phyloP scores from a whole-genome alignment of 2,888 invertebrate species.

The Abscondita cerata region DNA sequence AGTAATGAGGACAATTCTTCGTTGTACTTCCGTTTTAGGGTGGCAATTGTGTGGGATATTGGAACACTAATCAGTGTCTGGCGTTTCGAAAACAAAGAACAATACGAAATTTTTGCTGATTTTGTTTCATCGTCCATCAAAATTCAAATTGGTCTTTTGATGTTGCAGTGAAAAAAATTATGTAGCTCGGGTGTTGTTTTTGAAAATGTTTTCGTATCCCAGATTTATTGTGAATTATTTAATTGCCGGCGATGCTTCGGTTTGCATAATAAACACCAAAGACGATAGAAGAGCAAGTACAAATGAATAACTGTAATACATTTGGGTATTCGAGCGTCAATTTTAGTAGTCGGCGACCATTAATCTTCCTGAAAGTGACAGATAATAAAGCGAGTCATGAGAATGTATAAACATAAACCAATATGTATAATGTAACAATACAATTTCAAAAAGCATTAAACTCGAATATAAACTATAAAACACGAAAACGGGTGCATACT shows the following conservation, averaged over 20 bases:
- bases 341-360: conserved; percentile 35
- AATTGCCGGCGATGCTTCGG: conserved; percentile 9
- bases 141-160: conserved; percentile 11
- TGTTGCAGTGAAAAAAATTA: neutral
- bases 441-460: conserved; percentile 51
- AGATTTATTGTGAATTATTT: conserved; percentile 4
- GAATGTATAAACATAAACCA: conserved; percentile 53
- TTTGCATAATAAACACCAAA: conserved; percentile 9
- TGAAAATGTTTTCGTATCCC: neutral
- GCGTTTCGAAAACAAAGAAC: conserved; percentile 7
- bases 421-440: conserved; percentile 53
- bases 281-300: conserved; percentile 25
- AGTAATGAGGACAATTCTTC: conserved; percentile 56
- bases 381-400: conserved; percentile 53
- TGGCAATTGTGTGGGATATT: conserved; percentile 55
- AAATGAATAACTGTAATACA: conserved; percentile 46
- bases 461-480: conserved; percentile 52
- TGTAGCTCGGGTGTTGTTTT: neutral
- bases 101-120: neutral
- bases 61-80: conserved; percentile 56
- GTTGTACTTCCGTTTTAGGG: conserved; percentile 52
- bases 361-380: conserved; percentile 53
- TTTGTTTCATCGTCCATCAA: conserved; percentile 10
- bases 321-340: conserved; percentile 45
- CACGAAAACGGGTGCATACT: conserved; percentile 50